Percentiles rank a stretch among this genome's conserved stretches.
Conservation (phyloP, 2,113 vertebrate genomes). For the Serilophus lunatus region DNA sequence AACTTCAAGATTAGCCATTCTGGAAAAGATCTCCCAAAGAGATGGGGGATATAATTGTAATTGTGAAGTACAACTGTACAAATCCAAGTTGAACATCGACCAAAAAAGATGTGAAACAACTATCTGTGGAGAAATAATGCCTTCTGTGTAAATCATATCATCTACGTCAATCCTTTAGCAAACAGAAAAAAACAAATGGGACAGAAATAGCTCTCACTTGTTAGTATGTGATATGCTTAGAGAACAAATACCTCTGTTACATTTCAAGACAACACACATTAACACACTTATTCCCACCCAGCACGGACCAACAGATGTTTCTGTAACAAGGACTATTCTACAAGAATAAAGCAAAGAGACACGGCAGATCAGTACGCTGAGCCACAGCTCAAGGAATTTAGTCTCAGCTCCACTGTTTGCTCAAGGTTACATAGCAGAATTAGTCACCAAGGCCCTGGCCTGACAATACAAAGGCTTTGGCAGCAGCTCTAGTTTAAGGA, state of each 20-base stretch:
- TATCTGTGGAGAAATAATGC: background rate
- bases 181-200: background rate
- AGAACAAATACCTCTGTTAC: background rate
- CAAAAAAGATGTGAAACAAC: background rate
- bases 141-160: background rate
- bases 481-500: slow-evolving; percentile 7
- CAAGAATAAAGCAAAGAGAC: background rate
- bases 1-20: background rate
- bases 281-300: background rate
- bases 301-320: fast-evolving
- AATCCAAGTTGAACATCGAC: background rate
- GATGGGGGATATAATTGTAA: background rate
- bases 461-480: slow-evolving; percentile 30
- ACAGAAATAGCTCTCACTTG: background rate
- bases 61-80: background rate
- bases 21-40: background rate
- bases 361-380: fast-evolving
- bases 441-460: slow-evolving; percentile 13
- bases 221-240: fast-evolving
- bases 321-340: background rate
- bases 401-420: background rate
- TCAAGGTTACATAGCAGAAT: slow-evolving; percentile 28
- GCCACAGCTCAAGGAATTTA: background rate
- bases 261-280: background rate
- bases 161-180: background rate